Base-by-base conservation (phyloP, 2,888 invertebrate genomes). In the Andrena trimmerana region DNA sequence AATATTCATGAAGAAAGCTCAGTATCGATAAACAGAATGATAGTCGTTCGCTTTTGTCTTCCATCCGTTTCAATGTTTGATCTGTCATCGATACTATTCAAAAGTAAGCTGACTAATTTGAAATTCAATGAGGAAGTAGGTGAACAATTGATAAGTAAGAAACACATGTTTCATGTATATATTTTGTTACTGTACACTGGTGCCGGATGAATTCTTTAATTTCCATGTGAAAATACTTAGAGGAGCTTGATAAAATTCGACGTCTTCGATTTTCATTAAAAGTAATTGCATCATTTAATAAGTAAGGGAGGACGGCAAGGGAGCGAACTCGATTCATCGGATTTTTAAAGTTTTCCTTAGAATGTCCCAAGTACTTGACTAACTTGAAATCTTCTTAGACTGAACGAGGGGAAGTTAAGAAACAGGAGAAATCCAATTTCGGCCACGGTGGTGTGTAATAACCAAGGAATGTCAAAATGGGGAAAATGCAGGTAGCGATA, bases 391-490 rank as follows among this genome's bases (percentile, higher is more conserved):
- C 54, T 77, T 73, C 57, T 73, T 60, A 62, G 50, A 69, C 33
- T 29, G 59, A 72, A 42, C 76, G 54, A 62, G 67, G 16, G n/a
- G 24, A 76, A 83, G 68, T 81, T 78, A 54, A 77, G 66, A 62
- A 77, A 70, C 69, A 42, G 50, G 48, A 62, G 48, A 69, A 70
- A 73, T 77, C 50, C 50, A 70, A 83, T 73, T 83, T 78, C 59
- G 52, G 16, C 29, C 36, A 29, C 29, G 50, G 24, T 4, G 69
- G 77, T 59, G 76, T 62, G 60, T 48, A 76, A 69, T 72, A 70
- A 83, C 60, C 66, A 29, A 78, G 70, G 33, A 74, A 78, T 74
- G 78, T 60, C 67, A 73, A 82, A 82, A 81, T 83, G 77, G 83
- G 68, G 27, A 84, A 83, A 69, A 65, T 83, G 75, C 42, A 84